Percentiles rank a stretch among this genome's conserved stretches.
Conservation (phyloP, 2,888 invertebrate genomes). For the Trisateles emortualis region DNA sequence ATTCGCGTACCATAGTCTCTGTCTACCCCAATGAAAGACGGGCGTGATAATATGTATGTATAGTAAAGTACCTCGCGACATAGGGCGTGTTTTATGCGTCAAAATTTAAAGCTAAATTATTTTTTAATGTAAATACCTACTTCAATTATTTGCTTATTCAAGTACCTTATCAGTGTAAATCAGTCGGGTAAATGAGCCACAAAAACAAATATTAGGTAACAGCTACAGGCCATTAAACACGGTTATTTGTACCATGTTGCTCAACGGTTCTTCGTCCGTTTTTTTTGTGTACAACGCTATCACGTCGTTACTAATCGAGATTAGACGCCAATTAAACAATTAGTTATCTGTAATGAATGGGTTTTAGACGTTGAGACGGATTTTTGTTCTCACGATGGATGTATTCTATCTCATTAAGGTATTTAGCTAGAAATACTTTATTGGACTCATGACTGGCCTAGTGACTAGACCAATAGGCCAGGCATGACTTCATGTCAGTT, state of each 20-base stretch:
- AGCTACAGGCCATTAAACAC: conserved; percentile 14
- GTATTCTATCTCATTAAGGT: background rate
- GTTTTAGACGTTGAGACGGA: conserved; percentile 7
- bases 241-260: conserved; percentile 15
- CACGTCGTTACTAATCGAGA: conserved; percentile 63
- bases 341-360: conserved; percentile 61
- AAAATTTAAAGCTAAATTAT: background rate
- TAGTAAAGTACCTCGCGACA: no score
- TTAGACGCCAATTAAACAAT: conserved; percentile 75
- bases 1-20: no score
- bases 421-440: no score
- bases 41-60: no score
- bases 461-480: no score
- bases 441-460: no score
- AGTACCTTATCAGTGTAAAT: background rate
- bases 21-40: no score
- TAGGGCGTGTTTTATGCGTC: no score
- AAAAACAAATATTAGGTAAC: conserved; percentile 20
- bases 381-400: conserved; percentile 8
- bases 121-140: background rate
- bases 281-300: conserved; percentile 38
- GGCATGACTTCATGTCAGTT: no score
- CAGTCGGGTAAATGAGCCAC: no score
- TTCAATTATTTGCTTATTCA: background rate
- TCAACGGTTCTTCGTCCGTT: conserved; percentile 27